Percentiles rank a stretch among this genome's conserved stretches.
Evolutionary conservation across 2,113 vertebrate species (phyloP).

Genomic region (Salvelinus sp.): DNA sequence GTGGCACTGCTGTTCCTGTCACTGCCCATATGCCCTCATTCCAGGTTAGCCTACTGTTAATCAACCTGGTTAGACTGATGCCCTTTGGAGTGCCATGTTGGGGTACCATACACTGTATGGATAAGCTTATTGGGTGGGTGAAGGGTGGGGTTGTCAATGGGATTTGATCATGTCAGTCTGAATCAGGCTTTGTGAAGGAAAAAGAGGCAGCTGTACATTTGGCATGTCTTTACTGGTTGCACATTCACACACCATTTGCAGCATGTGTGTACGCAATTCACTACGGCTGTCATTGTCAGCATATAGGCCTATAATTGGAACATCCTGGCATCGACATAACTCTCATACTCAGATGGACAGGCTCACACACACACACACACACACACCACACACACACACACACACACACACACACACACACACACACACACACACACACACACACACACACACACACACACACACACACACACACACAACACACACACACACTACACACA

Average conservation of each 20-base stretch:
- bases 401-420: neutral
- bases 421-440: neutral
- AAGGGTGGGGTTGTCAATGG: too few relatives aligned
- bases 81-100: too few relatives aligned
- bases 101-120: too few relatives aligned
- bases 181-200: too few relatives aligned
- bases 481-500: neutral
- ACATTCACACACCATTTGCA: conserved; percentile 11
- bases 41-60: neutral
- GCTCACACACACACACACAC: neutral
- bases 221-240: conserved; percentile 13
- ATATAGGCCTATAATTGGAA: conserved; percentile 31
- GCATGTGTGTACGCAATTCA: conserved; percentile 17
- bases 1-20: neutral
- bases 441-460: neutral
- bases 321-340: neutral
- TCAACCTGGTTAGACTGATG: neutral
- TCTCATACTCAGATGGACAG: neutral
- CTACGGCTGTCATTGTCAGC: conserved; percentile 35
- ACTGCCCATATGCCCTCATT: neutral
- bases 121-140: too few relatives aligned
- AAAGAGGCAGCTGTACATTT: neutral
- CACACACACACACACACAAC: neutral
- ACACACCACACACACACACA: neutral
- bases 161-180: too few relatives aligned